Evolutionary conservation across 2,888 invertebrate species (phyloP), one percentile per base, ranked within the genome.

Genomic region (Dilophus febrilis): DNA sequence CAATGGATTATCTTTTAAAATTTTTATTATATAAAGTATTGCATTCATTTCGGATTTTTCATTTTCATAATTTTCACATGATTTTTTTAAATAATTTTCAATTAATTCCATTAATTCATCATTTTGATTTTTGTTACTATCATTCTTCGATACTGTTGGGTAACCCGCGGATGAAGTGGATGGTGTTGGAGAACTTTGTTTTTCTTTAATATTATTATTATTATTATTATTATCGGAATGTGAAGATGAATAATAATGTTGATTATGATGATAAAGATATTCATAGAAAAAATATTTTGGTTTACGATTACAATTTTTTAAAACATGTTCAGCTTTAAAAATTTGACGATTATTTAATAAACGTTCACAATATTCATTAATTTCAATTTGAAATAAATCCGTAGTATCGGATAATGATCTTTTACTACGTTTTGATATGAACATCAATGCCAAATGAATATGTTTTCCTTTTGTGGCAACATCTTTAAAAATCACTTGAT

Each of bases 241-340:
- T n/a, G n/a, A n/a, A n/a, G n/a, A n/a, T n/a, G n/a, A n/a, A n/a
- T n/a, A n/a, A n/a, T n/a, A n/a, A n/a, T n/a, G n/a, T n/a, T n/a
- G n/a, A n/a, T n/a, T n/a, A n/a, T n/a, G n/a, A n/a, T 22, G 22
- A 6, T 22, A 6, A 6, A 77, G 77, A 34, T 74, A 59, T 41
- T 62, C 59, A 38, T 56, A 59, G 37, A 57, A 62, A 28, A 56
- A 53, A 35, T 52, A 53, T 43, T 54, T 54, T 1, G 57, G 55
- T 42, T 61, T 55, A 3, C 56, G 48, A 1, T 57, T 50, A 5
- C 59, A 54, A 47, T 62, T 58, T 13, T 45, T 49, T 1, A 59
- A 44, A 3, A 58, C 54, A 40, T 49, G 50, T 36, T 56, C 57
- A 3, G 59, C 58, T 43, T 59, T 58, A 42, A 49, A 56, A 1